Base-by-base conservation (phyloP, 2,888 invertebrate genomes). In the Ametastegia equiseti region DNA sequence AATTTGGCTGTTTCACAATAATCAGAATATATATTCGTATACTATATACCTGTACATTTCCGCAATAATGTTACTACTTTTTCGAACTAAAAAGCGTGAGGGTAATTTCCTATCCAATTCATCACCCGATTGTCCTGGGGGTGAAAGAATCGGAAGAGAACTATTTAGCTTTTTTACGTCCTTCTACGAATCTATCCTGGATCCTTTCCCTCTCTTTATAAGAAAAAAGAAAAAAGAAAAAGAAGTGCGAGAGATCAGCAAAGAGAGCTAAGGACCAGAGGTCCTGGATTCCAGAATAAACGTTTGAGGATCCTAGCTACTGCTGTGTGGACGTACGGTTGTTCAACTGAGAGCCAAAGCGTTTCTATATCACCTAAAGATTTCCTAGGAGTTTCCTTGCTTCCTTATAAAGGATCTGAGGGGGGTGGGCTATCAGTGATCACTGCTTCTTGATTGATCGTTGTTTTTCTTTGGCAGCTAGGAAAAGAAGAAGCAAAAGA, bases 361-460 rank as follows among this genome's bases (percentile, higher is more conserved):
- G 65, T 67, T 67, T 67, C 39, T 36, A 36, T 39, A 54, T 71
- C 33, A 36, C 50, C 75, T 3, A 19, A 36, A 57, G 42, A 45
- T 45, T 71, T 27, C 71, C 47, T 11, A 15, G 27, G n/a, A 42
- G 30, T 47, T 47, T 42, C 27, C 71, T 47, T 5, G 6, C 1
- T 30, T 60, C 30, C 13, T 60, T 60, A 5, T 42, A 5, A 42
- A 5, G 45, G 71, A 23, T 39, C 39, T 19, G 45, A 13, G 0
- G 47, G 13, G 4, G 13, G 0, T 27, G 13, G 4, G 13, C 33
- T 30, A 27, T 36, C 47, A 30, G n/a, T 30, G 71, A 30, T 71
- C 45, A 71, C 19, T 27, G 42, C 27, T 71, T 79, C 19, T 42
- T 73, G 83, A 83, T 82, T 82, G 80, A 83, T 83, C 69, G 78